A percentile compares a stretch with the other conserved stretches of the same genome.
These are phyloP conservation scores for Nesogale talazaci DNA, from an alignment of 2,113 vertebrate species.

Conservation along the genomic window DNA sequence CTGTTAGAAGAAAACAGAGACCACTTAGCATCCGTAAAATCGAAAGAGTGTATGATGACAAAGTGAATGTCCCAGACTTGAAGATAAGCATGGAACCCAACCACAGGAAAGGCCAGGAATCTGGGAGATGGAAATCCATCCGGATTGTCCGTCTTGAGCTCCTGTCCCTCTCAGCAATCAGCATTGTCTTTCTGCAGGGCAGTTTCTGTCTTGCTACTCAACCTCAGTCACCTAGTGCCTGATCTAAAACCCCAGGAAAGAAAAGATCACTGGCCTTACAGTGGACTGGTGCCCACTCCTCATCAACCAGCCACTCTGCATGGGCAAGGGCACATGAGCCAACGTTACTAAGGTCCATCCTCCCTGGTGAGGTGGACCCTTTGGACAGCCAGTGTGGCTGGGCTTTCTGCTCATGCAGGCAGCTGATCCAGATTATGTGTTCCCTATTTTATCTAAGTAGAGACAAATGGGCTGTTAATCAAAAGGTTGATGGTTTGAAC, in stretches of 20 bases:
- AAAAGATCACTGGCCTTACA: not conserved
- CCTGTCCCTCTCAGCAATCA: not conserved
- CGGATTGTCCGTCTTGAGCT: not conserved
- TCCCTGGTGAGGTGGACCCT: not conserved
- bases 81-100: not conserved
- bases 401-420: not conserved
- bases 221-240: not conserved
- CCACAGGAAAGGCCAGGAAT: not conserved
- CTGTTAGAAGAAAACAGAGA: not conserved
- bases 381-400: not conserved
- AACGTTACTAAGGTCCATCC: not conserved
- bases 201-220: not conserved
- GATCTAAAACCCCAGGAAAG: not conserved
- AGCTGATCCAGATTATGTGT: not conserved
- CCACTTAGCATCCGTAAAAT: not conserved
- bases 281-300: not conserved
- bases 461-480: no score
- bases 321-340: no score
- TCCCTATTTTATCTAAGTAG: not conserved
- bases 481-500: no score
- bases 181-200: not conserved
- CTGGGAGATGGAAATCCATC: not conserved
- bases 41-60: constrained; percentile 18
- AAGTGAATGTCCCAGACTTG: not conserved
- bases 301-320: not conserved